Evolutionary conservation across 2,113 vertebrate genomes (phyloP).

Genomic region (Scomber japonicus): DNA sequence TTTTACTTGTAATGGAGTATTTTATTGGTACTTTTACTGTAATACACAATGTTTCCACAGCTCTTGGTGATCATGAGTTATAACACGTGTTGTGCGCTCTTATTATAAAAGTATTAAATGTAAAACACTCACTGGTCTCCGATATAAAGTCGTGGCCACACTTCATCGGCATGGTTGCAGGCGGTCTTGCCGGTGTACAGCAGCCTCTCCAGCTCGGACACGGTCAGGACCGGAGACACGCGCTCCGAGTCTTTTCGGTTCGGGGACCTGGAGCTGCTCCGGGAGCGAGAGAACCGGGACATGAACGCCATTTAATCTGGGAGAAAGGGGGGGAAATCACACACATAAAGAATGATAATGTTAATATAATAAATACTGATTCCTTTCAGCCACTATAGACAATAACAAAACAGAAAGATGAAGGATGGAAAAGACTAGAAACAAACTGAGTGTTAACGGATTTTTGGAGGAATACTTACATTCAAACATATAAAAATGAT

Average conservation of each 20-base stretch:
- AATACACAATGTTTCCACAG: too few species aligned
- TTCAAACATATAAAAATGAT: too few species aligned
- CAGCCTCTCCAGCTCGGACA: constrained; percentile 93
- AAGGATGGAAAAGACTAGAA: background rate
- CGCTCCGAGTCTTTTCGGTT: constrained; percentile 84
- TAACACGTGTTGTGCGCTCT: too few species aligned
- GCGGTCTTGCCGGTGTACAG: constrained; percentile 94
- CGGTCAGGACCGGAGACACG: constrained; percentile 84
- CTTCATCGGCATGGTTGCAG: constrained; percentile 95
- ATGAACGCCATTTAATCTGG: constrained; percentile 91
- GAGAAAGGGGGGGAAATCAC: too few species aligned
- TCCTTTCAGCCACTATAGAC: background rate
- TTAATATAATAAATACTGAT: too few species aligned
- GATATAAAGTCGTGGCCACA: constrained; percentile 95
- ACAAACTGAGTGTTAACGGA: background rate
- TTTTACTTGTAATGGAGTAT: too few species aligned
- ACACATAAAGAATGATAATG: too few species aligned
- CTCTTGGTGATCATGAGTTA: too few species aligned
- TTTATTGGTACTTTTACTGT: too few species aligned
- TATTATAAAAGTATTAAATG: too few species aligned
- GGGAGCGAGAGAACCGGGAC: constrained; percentile 93
- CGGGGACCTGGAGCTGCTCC: constrained; percentile 90
- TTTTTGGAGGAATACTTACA: too few species aligned
- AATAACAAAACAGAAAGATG: background rate
- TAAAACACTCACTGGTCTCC: constrained; percentile 92